Evolutionary conservation across 2,888 invertebrate species (phyloP).

Genomic region (Hydrotaea diabolus): DNA sequence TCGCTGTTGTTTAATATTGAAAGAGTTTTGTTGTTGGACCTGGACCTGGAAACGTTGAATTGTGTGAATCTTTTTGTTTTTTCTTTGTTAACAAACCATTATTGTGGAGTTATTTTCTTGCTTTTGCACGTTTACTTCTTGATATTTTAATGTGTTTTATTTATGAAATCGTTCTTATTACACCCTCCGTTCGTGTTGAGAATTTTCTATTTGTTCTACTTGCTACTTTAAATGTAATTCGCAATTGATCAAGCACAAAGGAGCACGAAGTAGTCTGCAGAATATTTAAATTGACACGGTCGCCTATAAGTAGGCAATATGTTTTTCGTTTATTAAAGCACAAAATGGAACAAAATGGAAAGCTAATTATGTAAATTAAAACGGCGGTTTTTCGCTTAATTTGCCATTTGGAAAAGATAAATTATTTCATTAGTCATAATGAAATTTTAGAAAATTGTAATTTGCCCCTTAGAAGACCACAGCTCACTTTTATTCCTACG

Average conservation of each 20-base stretch:
- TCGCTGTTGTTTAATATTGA: constrained; percentile 1
- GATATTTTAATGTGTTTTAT: constrained; percentile 1
- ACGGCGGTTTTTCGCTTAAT: too few species aligned
- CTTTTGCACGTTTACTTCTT: constrained; percentile 7
- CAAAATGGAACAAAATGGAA: not conserved
- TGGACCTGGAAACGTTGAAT: constrained; percentile 48
- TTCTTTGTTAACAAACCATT: constrained; percentile 55
- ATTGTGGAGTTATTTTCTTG: not conserved
- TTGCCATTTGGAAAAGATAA: too few species aligned
- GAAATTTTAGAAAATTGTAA: too few species aligned
- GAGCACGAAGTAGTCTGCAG: not conserved
- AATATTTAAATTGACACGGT: not conserved
- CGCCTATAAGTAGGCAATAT: constrained; percentile 9
- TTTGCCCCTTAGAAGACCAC: too few species aligned
- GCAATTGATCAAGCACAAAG: not conserved
- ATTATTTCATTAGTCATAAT: too few species aligned
- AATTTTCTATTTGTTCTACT: not conserved
- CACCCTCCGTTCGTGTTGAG: not conserved
- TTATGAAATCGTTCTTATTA: constrained; percentile 7
- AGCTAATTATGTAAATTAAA: not conserved
- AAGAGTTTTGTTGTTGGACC: constrained; percentile 18
- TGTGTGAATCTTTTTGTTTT: constrained; percentile 63
- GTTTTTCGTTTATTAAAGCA: not conserved
- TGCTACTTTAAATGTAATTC: constrained; percentile 6
- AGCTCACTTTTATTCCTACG: too few species aligned